Base-by-base conservation (phyloP, 2,113 vertebrate genomes). In the Hyaena hyaena region DNA sequence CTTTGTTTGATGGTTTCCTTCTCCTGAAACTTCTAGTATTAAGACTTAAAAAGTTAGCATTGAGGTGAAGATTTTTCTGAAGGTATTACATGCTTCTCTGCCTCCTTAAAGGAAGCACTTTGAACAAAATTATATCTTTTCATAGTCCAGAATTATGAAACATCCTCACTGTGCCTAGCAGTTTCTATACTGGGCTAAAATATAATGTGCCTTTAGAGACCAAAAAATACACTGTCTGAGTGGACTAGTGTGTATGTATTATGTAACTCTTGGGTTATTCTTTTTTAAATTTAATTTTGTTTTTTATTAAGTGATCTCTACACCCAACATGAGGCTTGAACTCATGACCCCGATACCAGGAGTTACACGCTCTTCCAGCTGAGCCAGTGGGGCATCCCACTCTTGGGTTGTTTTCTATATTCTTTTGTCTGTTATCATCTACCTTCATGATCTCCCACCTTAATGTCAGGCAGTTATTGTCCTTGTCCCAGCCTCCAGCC, bases 101-200 rank as follows among this genome's bases (percentile, higher is more conserved):
- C 11, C 68, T 58, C 83, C 24, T 95, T 76, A 76, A 95, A 92
- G 48, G 80, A 90, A 77, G 53, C 12, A 11, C 21, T 35, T 21
- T 87, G 80, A 19, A 68, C 4, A 81, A 74, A 89, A 74, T 90
- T 85, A 93, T 93, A 58, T 53, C 39, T 90, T 88, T 80, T 84
- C 33, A 14, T 61, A 92, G 79, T 84, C 33, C n/a, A 92, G 12
- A 88, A 73, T 96, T 71, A 39, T 14, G 28, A 35, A 89, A 50
- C 45, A 45, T 28, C 23, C 33, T 80, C 35, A 69, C 31, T 35
- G 2, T 79, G 11, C 50, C n/a, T 12, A 21, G 55, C 10, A 55
- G 53, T 88, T 55, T 55, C 16, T 81, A 2, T 89, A 24, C n/a
- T 63, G 33, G 86, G 28, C 58, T 58, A 76, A 68, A 68, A 43